Base-by-base conservation (phyloP, 2,888 invertebrate species). In the Anagyrus pseudococci region DNA sequence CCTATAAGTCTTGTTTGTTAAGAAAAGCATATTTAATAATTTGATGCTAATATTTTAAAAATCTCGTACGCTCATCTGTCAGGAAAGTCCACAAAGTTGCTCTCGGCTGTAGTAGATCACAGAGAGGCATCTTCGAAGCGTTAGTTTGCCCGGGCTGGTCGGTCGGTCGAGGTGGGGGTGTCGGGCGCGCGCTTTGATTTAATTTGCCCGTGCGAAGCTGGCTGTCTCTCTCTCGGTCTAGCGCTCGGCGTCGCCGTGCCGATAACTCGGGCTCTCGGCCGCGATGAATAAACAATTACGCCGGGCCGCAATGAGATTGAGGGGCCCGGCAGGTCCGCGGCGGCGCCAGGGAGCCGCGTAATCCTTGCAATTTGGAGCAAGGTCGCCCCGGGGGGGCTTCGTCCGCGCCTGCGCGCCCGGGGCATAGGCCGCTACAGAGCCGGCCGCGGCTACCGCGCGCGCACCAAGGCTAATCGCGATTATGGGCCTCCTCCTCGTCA, bases 221-320 rank as follows among this genome's bases (percentile, higher is more conserved):
- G n/a, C n/a, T n/a, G n/a, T n/a, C n/a, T n/a, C n/a, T n/a, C n/a
- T n/a, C n/a, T n/a, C n/a, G n/a, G n/a, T n/a, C n/a, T n/a, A 4
- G 23, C 44, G 19, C 13, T 13, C 23, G 10, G 19, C 1, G 44
- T 26, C 17, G 19, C 26, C 3, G 17, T 29, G 29, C 29, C 23
- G 37, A 23, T 48, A 40, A 48, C n/a, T 41, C 47, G 37, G 23
- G 53, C 60, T 58, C 26, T 29, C 29, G 10, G 62, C 57, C 55
- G 60, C 67, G 67, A 72, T 70, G 71, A 70, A 72, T 70, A 72
- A 72, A 72, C 71, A 72, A 72, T 72, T 70, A 70, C 66, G 62
- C 50, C 37, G 65, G 60, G 64, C 68, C 64, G 67, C 71, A 70
- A 70, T 70, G 66, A 67, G 68, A 69, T 64, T n/a, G 40, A 25